These are phyloP conservation scores for Ataeniobius toweri DNA, from an alignment of 2,797 vertebrate species.

Conservation along the genomic window DNA sequence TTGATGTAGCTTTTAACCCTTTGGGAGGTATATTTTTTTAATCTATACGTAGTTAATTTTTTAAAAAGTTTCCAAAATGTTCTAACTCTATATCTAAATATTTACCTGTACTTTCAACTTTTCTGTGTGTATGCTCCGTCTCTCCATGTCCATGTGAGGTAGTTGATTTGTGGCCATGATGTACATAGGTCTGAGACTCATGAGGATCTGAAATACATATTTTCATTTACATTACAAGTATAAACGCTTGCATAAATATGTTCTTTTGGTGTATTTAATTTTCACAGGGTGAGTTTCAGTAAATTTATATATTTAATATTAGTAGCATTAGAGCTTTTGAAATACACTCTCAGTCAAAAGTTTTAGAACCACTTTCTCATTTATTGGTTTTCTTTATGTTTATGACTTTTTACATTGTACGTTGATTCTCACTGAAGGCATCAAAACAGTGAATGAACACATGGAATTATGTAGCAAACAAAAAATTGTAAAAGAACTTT, in stretches of 20 bases:
- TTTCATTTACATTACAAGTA: not conserved
- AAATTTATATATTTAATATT: not conserved
- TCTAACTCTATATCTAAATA: not conserved
- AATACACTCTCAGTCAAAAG: too few relatives aligned
- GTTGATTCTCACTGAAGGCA: too few relatives aligned
- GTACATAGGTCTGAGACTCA: not conserved
- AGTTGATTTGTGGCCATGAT: slow-evolving; percentile 1
- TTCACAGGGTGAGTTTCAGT: not conserved
- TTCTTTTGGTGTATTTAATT: not conserved
- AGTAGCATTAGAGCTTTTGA: not conserved
- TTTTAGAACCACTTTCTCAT: too few relatives aligned
- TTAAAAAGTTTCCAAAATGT: not conserved
- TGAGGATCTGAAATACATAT: slow-evolving; percentile 9
- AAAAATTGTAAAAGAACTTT: too few relatives aligned
- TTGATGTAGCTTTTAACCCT: not conserved
- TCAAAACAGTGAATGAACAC: too few relatives aligned
- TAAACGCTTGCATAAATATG: not conserved
- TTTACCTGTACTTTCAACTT: slow-evolving; percentile 1
- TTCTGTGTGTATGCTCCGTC: not conserved
- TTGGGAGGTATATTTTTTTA: not conserved
- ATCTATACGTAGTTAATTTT: not conserved
- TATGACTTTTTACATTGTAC: too few relatives aligned
- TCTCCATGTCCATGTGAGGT: slow-evolving; percentile 2
- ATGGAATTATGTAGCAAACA: too few relatives aligned
- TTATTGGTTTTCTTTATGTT: too few relatives aligned